phyloP scores from a whole-genome alignment of 2,888 invertebrate genomes.

The Anorthoa munda region DNA sequence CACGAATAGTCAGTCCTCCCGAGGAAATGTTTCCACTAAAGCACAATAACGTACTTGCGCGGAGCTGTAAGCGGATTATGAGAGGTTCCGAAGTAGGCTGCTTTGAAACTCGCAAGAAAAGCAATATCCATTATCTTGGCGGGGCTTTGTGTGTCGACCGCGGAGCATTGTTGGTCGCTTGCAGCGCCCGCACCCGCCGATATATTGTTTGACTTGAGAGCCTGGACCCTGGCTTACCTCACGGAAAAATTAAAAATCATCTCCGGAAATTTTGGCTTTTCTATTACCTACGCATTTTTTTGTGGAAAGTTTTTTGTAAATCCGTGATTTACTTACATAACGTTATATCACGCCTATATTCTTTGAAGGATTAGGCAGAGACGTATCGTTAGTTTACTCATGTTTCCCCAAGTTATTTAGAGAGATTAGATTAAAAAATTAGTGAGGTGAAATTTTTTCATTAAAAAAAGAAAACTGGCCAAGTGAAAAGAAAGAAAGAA shows the following conservation, averaged over 20 bases:
- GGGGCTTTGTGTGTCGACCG: conserved; percentile 84
- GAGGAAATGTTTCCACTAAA: conserved; percentile 85
- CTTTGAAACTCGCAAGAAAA: conserved; percentile 90
- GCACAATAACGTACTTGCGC: conserved; percentile 83
- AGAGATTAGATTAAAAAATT: no score
- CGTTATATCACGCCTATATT: not conserved
- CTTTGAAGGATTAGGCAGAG: not conserved
- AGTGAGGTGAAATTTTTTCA: no score
- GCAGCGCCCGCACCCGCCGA: conserved; percentile 73
- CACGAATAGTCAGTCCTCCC: conserved; percentile 74
- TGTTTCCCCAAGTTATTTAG: no score
- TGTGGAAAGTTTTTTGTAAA: not conserved
- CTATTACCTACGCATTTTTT: not conserved
- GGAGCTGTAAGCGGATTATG: conserved; percentile 89
- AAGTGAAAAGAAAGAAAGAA: no score
- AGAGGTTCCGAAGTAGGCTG: conserved; percentile 89
- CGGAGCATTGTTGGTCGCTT: conserved; percentile 82
- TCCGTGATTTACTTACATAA: not conserved
- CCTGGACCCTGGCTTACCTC: conserved; percentile 69
- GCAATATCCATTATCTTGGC: conserved; percentile 90
- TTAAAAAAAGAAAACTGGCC: no score
- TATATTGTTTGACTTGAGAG: conserved; percentile 79
- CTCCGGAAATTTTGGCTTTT: conserved; percentile 24
- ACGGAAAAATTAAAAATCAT: conserved; percentile 62
- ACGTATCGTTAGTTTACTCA: no score